Evolutionary conservation across 2,888 invertebrate genomes (phyloP).

Genomic region (Mythimna lalbum): DNA sequence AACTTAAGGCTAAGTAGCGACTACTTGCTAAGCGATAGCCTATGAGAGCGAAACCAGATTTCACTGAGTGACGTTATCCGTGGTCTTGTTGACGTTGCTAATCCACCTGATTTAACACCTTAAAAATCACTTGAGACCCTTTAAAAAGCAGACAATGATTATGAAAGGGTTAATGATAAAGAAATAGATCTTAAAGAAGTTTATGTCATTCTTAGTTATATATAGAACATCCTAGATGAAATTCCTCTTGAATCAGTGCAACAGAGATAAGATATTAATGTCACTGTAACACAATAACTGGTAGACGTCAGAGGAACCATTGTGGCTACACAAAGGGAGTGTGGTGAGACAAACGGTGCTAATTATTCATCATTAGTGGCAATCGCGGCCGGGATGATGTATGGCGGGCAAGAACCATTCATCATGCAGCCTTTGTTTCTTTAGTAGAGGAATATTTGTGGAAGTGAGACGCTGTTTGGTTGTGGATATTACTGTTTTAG

Average conservation of each 20-base stretch:
- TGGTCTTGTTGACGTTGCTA: conserved; percentile 36
- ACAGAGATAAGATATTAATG: conserved; percentile 61
- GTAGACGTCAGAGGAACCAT: conserved; percentile 61
- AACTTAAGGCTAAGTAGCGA: conserved; percentile 62
- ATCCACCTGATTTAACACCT: conserved; percentile 31
- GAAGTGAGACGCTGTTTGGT: conserved; percentile 48
- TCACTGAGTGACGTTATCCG: conserved; percentile 45
- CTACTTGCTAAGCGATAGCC: conserved; percentile 59
- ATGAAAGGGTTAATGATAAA: neutral
- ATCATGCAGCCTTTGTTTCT: conserved; percentile 75
- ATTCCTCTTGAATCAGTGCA: conserved; percentile 46
- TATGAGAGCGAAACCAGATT: conserved; percentile 54
- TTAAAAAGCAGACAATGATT: conserved; percentile 12
- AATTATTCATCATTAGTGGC: conserved; percentile 84
- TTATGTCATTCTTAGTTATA: conserved; percentile 4
- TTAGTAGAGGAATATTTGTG: conserved; percentile 56
- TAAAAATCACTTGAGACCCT: neutral
- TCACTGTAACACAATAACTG: conserved; percentile 67
- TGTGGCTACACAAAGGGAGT: conserved; percentile 71
- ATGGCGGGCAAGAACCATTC: conserved; percentile 72
- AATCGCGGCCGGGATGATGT: conserved; percentile 74
- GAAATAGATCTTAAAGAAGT: neutral
- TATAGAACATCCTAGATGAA: conserved; percentile 16
- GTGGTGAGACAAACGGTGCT: conserved; percentile 77
- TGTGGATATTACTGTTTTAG: conserved; percentile 46